Base-by-base conservation (phyloP, 2,113 vertebrate genomes). In the Hippolais icterina region DNA sequence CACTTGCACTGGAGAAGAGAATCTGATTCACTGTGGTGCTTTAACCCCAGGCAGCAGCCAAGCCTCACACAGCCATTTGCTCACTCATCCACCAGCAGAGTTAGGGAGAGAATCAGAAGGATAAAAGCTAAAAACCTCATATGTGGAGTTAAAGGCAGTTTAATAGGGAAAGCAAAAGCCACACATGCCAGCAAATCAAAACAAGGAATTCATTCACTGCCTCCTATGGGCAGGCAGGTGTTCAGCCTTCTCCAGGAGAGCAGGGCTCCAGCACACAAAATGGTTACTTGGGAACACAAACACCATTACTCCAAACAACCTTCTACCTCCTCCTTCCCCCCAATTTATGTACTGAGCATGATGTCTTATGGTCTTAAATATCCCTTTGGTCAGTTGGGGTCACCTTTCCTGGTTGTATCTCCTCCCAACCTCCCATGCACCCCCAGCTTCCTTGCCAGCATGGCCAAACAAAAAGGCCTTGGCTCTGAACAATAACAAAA, bases 391-490 rank as follows among this genome's bases (percentile, higher is more conserved):
- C 35, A 33, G 5, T 1, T 61, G 8, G 24, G 21, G 17, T 18
- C 63, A 69, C 2, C 18, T 42, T 24, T 54, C 18, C 21, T 49
- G 47, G 4, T 12, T 61, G 14, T 41, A 21, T 41, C n/a, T 75
- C 16, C 10, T 16, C 29, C 54, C 41, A 68, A 0, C 0, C 5
- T 10, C 15, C 29, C 25, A 54, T 3, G 10, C 5, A 63, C 7
- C 3, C 25, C 5, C 9, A 31, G 3, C 6, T 8, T 12, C 25
- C 6, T 49, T 6, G 1, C n/a, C 42, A 37, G 15, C 1, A 0
- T 16, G 31, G 25, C 6, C 0, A 0, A 13, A 19, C 0, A 0
- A 54, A 41, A 69, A 49, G 1, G 8, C 9, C 14, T 47, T 75
- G 70, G 29, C 17, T 75, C 29, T n/a, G 25, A 10, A 20, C 9